Conservation (phyloP, 1,140 invertebrate species). For the Diabrotica virgifera region DNA sequence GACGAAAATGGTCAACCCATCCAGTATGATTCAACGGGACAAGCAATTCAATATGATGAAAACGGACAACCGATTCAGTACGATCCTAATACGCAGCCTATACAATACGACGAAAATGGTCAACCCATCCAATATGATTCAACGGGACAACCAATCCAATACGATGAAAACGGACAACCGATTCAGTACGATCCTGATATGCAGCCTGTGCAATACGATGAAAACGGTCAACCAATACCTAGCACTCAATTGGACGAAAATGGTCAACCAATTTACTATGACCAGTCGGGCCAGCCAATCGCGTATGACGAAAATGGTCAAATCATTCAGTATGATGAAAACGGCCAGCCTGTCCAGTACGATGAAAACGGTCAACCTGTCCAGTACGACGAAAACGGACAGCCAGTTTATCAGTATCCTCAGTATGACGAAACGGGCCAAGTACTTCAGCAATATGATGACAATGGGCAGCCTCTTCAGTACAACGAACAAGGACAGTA, state of each 20-base stretch:
- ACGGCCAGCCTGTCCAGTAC: conserved; percentile 29
- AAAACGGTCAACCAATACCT: conserved; percentile 20
- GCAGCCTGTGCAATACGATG: conserved; percentile 24
- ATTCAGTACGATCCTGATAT: conserved; percentile 30
- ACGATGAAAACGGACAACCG: neutral
- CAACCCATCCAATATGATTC: neutral
- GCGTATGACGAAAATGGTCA: conserved; percentile 24
- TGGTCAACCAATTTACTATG: conserved; percentile 2
- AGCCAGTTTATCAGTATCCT: conserved; percentile 18
- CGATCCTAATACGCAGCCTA: conserved; percentile 10
- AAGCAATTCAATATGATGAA: conserved; percentile 17
- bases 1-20: conserved; percentile 12
- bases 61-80: conserved; percentile 14
- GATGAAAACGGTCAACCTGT: conserved; percentile 38
- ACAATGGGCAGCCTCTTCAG: neutral
- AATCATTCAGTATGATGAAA: conserved; percentile 34
- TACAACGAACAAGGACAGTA: neutral
- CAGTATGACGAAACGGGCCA: neutral
- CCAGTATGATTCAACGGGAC: conserved; percentile 10
- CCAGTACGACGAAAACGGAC: conserved; percentile 29
- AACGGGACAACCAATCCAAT: neutral
- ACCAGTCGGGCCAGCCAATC: neutral
- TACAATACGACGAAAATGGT: conserved; percentile 2
- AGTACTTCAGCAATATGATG: neutral
- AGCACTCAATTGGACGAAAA: conserved; percentile 7